phyloP scores from a whole-genome alignment of 2,888 invertebrate species.

The Cryptocheilus praepositus region DNA sequence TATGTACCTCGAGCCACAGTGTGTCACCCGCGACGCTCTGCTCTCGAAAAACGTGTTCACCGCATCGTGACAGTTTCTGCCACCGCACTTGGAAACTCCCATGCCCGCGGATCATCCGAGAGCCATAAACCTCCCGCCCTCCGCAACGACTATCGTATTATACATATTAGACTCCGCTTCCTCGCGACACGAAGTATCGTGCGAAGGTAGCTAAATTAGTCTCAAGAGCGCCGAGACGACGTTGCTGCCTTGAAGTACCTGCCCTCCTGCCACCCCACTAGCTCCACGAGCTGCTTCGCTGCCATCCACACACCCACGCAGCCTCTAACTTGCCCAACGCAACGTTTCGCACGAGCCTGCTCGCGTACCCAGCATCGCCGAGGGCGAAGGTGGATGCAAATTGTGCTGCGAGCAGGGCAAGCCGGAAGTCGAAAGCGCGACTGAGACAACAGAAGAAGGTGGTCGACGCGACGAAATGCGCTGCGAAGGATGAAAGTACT shows the following conservation, averaged over 20 bases:
- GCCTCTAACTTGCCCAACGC: not conserved
- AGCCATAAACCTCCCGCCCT: too few relatives aligned
- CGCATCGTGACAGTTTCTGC: too few relatives aligned
- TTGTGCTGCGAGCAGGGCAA: too few relatives aligned
- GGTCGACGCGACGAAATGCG: not conserved
- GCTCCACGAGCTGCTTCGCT: not conserved
- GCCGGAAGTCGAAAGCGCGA: not conserved
- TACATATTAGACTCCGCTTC: conserved; percentile 30
- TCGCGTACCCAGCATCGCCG: not conserved
- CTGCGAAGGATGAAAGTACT: conserved; percentile 28
- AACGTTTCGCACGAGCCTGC: not conserved
- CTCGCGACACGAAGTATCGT: conserved; percentile 22
- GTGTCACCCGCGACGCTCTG: too few relatives aligned
- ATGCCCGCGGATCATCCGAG: too few relatives aligned
- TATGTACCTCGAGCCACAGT: too few relatives aligned
- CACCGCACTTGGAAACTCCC: too few relatives aligned
- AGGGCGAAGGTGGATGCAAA: conserved; percentile 18
- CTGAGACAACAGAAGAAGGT: not conserved
- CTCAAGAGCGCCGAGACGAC: conserved; percentile 25
- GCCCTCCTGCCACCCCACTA: not conserved
- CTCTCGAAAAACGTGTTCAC: too few relatives aligned
- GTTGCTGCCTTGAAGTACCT: not conserved
- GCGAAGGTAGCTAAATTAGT: conserved; percentile 37
- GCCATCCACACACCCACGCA: too few relatives aligned
- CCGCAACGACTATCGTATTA: conserved; percentile 19